phyloP scores from a whole-genome alignment of 2,113 vertebrate species.

The Penelope pileata region DNA sequence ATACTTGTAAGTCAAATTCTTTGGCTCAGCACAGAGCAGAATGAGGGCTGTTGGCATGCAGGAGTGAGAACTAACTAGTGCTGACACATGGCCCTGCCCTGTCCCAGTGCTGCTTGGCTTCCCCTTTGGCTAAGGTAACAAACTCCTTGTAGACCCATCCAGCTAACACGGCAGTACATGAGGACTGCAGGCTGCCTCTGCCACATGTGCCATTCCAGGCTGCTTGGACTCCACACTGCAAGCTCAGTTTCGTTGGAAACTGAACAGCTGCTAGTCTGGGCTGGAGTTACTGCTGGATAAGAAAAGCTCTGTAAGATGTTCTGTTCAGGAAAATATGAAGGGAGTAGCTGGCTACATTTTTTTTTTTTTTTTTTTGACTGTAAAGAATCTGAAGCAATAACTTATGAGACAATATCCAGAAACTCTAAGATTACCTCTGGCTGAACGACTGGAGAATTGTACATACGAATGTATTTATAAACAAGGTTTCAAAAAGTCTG shows the following conservation, averaged over 20 bases:
- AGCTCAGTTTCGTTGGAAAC: not conserved
- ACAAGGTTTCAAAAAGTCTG: not conserved
- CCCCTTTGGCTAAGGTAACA: rapidly evolving
- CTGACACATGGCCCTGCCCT: not conserved
- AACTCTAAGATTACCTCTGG: not conserved
- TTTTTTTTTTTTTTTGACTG: too few relatives aligned
- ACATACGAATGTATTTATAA: not conserved
- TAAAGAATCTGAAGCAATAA: not conserved
- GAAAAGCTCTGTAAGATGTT: not conserved
- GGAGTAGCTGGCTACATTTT: not conserved
- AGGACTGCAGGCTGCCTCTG: not conserved
- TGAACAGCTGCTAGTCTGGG: not conserved
- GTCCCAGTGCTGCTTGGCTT: rapidly evolving
- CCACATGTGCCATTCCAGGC: not conserved
- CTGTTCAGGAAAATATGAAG: not conserved
- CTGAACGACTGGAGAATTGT: not conserved
- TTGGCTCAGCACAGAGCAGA: not conserved
- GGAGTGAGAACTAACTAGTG: not conserved
- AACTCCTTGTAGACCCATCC: rapidly evolving
- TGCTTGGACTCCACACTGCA: not conserved
- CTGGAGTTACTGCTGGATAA: not conserved
- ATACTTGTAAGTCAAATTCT: too few relatives aligned
- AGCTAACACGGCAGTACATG: rapidly evolving
- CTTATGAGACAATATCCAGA: not conserved
- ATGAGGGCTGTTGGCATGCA: rapidly evolving